phyloP scores from a whole-genome alignment of 2,888 invertebrate genomes.

The Stenichneumon culpator region DNA sequence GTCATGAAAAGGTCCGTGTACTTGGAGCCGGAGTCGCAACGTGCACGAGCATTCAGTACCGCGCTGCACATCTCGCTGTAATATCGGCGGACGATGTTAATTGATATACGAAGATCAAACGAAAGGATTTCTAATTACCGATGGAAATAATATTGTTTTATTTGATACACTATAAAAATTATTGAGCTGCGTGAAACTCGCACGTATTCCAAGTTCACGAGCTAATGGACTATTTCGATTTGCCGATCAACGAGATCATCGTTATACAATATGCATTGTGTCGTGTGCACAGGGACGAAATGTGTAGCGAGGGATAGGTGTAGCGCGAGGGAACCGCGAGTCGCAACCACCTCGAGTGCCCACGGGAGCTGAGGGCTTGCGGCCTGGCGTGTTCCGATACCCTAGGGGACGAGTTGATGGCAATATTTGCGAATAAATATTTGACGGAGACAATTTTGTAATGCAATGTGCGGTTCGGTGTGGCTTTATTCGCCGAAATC shows the following conservation, averaged over 20 bases:
- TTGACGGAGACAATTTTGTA: constrained; percentile 79
- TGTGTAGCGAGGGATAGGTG: constrained; percentile 47
- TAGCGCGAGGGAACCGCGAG: constrained; percentile 29
- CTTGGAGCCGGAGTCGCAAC: background rate
- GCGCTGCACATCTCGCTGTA: background rate
- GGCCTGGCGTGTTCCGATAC: constrained; percentile 40
- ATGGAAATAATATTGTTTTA: background rate
- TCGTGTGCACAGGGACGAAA: constrained; percentile 9
- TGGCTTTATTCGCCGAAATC: constrained; percentile 64
- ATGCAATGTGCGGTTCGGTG: constrained; percentile 76
- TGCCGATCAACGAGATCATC: constrained; percentile 32
- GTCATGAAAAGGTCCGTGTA: background rate
- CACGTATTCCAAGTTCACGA: background rate
- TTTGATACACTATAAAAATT: constrained; percentile 1
- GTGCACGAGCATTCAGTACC: background rate
- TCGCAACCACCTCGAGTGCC: constrained; percentile 50
- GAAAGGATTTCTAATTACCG: background rate
- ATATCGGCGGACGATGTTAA: constrained; percentile 23
- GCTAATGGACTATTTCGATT: constrained; percentile 59
- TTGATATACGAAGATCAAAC: constrained; percentile 5
- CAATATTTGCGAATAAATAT: constrained; percentile 80
- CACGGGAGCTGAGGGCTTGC: constrained; percentile 53
- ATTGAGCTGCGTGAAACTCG: constrained; percentile 7
- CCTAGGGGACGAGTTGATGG: constrained; percentile 36
- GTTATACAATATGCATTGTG: constrained; percentile 56